phyloP scores from a whole-genome alignment of 2,113 vertebrate genomes.

The Ginglymostoma cirratum region DNA sequence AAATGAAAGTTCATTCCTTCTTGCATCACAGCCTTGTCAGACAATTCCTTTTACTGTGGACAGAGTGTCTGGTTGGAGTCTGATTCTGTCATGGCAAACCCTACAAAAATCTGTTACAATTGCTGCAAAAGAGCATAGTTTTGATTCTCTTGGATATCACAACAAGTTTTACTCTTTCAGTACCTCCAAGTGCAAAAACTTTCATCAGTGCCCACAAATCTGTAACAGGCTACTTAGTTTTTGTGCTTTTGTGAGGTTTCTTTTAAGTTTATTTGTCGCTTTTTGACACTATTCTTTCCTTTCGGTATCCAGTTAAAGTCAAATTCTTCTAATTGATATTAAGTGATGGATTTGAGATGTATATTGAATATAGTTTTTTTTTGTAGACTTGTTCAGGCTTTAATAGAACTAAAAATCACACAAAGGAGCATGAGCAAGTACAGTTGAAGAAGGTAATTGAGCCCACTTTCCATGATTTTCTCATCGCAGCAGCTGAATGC shows the following conservation, averaged over 20 bases:
- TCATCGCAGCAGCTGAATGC: neutral
- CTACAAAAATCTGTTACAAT: neutral
- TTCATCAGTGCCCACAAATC: neutral
- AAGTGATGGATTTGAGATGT: neutral
- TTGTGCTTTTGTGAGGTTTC: neutral
- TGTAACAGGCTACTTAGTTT: no score
- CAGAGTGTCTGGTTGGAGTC: neutral
- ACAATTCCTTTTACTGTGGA: neutral
- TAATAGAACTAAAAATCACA: neutral
- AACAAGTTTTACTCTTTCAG: neutral
- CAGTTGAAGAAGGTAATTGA: neutral
- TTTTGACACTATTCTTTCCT: neutral
- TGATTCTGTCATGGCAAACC: neutral
- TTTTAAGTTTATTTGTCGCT: neutral
- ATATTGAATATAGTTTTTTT: neutral
- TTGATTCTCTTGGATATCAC: neutral
- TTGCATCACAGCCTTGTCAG: neutral
- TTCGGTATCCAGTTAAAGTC: neutral
- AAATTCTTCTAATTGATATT: no score
- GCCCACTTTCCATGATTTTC: neutral
- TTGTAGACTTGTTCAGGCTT: neutral
- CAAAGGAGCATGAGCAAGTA: neutral
- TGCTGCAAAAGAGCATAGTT: neutral
- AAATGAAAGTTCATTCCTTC: neutral
- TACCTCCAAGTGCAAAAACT: neutral